phyloP scores from a whole-genome alignment of 2,797 vertebrate genomes.

The Rhinatrema bivittatum region DNA sequence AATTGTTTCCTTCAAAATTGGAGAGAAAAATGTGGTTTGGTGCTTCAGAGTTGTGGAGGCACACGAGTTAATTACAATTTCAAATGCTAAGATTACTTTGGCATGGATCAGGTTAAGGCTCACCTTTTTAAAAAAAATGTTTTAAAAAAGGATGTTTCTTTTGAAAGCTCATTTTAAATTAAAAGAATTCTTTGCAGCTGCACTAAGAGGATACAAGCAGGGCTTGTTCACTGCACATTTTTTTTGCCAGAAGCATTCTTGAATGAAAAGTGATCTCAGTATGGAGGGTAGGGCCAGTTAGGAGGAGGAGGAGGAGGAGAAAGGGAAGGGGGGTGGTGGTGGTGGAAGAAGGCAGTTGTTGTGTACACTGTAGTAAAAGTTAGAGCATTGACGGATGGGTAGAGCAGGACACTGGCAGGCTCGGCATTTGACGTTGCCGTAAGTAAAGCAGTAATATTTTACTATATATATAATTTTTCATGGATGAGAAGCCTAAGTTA shows the following conservation, averaged over 20 bases:
- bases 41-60: too few relatives aligned
- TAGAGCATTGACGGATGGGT: slow-evolving; percentile 8
- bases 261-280: slow-evolving; percentile 30
- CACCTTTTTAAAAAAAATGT: too few relatives aligned
- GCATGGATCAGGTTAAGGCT: too few relatives aligned
- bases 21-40: too few relatives aligned
- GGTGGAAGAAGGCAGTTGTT: slow-evolving; percentile 6
- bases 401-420: not conserved
- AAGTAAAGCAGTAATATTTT: slow-evolving; percentile 22
- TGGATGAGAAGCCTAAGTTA: slow-evolving; percentile 18
- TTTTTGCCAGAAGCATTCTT: slow-evolving; percentile 26
- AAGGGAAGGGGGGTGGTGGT: not conserved
- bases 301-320: slow-evolving; percentile 20
- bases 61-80: too few relatives aligned
- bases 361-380: not conserved
- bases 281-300: slow-evolving; percentile 24
- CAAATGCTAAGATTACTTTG: too few relatives aligned
- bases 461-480: too few relatives aligned
- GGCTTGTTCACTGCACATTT: slow-evolving; percentile 7
- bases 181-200: slow-evolving; percentile 1
- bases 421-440: slow-evolving; percentile 10
- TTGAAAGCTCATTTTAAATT: too few relatives aligned
- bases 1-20: too few relatives aligned
- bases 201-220: not conserved
- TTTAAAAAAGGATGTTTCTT: too few relatives aligned